A percentile compares a stretch with the other conserved stretches of the same genome.
phyloP scores from a whole-genome alignment of 2,888 invertebrate genomes.

The Ephialtes manifestator region DNA sequence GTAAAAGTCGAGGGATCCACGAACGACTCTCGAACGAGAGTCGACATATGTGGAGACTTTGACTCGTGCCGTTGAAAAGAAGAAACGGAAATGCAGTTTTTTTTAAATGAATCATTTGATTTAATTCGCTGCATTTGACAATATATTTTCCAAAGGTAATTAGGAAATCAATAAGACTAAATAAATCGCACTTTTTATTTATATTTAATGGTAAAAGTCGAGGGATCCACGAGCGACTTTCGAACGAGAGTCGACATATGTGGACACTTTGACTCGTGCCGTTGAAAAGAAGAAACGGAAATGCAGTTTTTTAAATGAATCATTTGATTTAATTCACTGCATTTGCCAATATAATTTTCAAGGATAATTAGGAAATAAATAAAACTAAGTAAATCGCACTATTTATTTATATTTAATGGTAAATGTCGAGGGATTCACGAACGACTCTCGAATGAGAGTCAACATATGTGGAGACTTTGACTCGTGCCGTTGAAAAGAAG shows the following conservation, averaged over 20 bases:
- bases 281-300: constrained; percentile 29
- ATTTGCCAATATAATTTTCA: no score
- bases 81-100: constrained; percentile 32
- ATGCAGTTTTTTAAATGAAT: constrained; percentile 63
- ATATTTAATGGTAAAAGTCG: not conserved
- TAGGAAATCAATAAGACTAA: no score
- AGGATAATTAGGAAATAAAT: no score
- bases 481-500: constrained; percentile 42
- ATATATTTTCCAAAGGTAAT: no score
- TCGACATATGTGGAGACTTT: constrained; percentile 47
- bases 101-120: constrained; percentile 70
- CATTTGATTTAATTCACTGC: constrained; percentile 67
- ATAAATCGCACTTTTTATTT: no score
- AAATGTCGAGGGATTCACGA: not conserved
- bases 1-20: not conserved
- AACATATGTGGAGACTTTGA: constrained; percentile 44
- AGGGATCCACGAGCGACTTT: not conserved
- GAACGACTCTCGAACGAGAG: constrained; percentile 16
- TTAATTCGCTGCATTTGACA: constrained; percentile 64
- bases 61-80: constrained; percentile 38
- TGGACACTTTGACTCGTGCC: constrained; percentile 1
- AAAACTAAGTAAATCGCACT: no score
- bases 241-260: constrained; percentile 23
- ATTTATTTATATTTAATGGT: no score
- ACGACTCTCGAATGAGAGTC: constrained; percentile 20